These are phyloP conservation scores for Hepsetus odoe DNA, from an alignment of 2,113 vertebrate genomes.

Conservation along the genomic window DNA sequence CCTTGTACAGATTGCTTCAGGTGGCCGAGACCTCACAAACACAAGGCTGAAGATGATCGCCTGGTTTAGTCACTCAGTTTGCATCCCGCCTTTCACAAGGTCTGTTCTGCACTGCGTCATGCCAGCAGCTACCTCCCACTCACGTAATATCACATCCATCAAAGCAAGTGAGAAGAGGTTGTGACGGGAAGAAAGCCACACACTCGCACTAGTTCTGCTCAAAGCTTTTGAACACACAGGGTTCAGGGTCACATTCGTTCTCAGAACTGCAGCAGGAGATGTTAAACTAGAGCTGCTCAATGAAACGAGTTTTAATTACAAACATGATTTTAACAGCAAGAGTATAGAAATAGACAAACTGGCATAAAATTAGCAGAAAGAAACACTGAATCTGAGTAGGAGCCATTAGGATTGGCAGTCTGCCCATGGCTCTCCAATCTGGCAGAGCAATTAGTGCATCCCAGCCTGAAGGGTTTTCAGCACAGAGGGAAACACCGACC, in stretches of 20 bases:
- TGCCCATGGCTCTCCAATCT: no score
- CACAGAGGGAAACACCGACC: no score
- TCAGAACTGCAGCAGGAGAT: no score
- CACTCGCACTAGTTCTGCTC: background rate
- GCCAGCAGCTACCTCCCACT: background rate
- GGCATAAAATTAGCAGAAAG: no score
- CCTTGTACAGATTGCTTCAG: background rate
- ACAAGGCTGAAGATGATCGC: background rate
- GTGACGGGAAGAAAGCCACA: background rate
- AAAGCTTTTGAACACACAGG: background rate
- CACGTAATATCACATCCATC: background rate
- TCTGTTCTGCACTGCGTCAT: constrained; percentile 31
- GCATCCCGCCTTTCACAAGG: background rate
- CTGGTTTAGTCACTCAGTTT: background rate
- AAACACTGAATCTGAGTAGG: no score
- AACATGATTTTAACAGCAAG: no score
- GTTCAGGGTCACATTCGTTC: background rate
- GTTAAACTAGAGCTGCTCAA: no score
- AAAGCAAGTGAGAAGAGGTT: background rate
- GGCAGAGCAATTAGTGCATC: no score
- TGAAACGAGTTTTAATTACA: no score
- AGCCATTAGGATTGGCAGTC: no score
- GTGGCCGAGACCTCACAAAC: background rate
- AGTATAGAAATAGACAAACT: no score
- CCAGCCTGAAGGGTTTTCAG: no score